phyloP scores from a whole-genome alignment of 2,113 vertebrate species.

The Gymnobelideus leadbeateri region DNA sequence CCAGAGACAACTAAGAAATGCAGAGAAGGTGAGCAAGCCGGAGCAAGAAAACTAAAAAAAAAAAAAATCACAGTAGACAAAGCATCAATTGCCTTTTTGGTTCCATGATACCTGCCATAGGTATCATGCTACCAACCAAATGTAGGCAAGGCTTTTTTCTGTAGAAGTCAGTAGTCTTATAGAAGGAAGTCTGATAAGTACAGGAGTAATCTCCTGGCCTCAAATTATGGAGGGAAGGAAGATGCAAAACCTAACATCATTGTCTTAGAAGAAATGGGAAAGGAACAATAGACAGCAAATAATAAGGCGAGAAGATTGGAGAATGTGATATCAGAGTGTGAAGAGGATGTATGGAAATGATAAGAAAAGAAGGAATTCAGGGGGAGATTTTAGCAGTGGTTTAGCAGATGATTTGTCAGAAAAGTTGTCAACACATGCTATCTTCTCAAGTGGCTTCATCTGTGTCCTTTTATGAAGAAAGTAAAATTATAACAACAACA shows the following conservation, averaged over 20 bases:
- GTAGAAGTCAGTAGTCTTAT: neutral
- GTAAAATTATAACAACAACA: neutral
- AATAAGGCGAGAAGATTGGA: neutral
- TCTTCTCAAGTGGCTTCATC: neutral
- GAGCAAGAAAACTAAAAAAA: neutral
- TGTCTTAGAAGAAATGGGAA: neutral
- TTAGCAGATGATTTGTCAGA: neutral
- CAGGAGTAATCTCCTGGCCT: neutral
- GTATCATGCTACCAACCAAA: neutral
- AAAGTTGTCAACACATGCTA: neutral
- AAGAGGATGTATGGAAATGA: neutral
- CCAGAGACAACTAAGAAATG: conserved; percentile 77
- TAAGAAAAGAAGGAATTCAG: neutral
- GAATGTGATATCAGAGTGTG: neutral
- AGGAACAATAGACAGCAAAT: neutral
- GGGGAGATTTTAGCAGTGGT: neutral
- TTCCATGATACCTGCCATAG: neutral
- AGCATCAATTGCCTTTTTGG: neutral
- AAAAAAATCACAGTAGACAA: neutral
- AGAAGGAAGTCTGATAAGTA: conserved; percentile 1
- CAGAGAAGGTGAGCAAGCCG: conserved; percentile 81
- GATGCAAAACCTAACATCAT: neutral
- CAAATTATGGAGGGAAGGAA: neutral
- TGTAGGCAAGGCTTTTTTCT: neutral
- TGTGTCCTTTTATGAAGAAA: conserved; percentile 18